Percentiles rank a stretch among this genome's conserved stretches.
Evolutionary conservation across 2,797 vertebrate genomes (phyloP).

Genomic region (Ispidina picta): DNA sequence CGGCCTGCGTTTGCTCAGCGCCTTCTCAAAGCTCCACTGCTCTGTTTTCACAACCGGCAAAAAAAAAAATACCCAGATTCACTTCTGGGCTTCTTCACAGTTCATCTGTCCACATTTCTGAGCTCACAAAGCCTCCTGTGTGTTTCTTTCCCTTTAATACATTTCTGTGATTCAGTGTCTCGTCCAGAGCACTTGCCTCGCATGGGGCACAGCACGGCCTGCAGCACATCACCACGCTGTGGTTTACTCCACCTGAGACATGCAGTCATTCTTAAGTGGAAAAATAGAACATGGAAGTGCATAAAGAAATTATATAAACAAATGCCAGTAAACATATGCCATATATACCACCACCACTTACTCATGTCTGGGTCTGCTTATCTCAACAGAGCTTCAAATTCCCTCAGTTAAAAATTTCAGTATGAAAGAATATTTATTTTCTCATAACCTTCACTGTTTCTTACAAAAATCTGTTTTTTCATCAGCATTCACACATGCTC

Average conservation of each 20-base stretch:
- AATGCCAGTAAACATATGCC: neutral
- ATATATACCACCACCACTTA: neutral
- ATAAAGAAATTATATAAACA: neutral
- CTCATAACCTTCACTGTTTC: neutral
- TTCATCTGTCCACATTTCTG: neutral
- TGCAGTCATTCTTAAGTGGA: neutral
- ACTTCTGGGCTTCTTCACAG: neutral
- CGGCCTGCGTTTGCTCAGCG: neutral
- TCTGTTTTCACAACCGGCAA: constrained; percentile 13
- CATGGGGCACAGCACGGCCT: neutral
- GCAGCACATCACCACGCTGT: neutral
- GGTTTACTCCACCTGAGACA: neutral
- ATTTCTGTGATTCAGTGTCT: neutral
- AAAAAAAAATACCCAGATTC: neutral
- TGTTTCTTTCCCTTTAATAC: neutral
- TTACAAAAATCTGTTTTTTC: neutral
- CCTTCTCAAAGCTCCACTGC: constrained; percentile 2
- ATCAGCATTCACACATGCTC: neutral
- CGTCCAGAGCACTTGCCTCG: neutral
- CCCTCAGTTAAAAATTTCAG: neutral
- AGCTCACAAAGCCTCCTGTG: neutral
- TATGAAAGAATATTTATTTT: neutral
- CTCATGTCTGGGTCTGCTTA: neutral
- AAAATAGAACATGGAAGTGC: neutral
- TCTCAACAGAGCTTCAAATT: neutral